Evolutionary conservation across 2,797 vertebrate species (phyloP).

Genomic region (Hafferia zeledoni): DNA sequence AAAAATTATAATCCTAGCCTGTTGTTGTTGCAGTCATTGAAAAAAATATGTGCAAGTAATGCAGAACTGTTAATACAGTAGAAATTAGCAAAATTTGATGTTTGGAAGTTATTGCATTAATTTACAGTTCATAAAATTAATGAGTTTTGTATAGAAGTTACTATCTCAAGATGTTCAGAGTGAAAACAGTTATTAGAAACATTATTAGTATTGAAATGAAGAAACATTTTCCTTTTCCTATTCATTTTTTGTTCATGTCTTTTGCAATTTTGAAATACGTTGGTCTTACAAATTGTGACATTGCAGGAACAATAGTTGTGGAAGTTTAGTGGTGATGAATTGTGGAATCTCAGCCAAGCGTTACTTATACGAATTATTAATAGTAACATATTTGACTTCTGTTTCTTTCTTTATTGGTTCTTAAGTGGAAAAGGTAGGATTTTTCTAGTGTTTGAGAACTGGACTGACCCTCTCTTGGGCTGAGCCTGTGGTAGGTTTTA

Average conservation of each 20-base stretch:
- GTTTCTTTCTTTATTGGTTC: background rate
- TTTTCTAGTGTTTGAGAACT: background rate
- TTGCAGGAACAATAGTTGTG: background rate
- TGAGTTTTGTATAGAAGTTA: background rate
- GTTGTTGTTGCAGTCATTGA: background rate
- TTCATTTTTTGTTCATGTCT: background rate
- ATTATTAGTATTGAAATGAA: background rate
- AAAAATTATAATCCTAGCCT: background rate
- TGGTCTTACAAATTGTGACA: background rate
- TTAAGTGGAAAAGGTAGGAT: background rate
- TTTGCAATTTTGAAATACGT: background rate
- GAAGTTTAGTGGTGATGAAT: background rate
- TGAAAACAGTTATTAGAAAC: slow-evolving; percentile 3
- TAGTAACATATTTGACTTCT: background rate
- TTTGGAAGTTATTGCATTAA: slow-evolving; percentile 4
- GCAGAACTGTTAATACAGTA: background rate
- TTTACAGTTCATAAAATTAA: slow-evolving; percentile 30
- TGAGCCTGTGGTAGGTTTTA: background rate
- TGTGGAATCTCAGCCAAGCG: background rate
- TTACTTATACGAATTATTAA: background rate
- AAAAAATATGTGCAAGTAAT: background rate
- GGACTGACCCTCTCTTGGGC: background rate
- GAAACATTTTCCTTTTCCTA: background rate
- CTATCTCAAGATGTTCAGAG: background rate
- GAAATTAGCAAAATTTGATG: background rate